These are phyloP conservation scores for Drosophila pectinifera DNA, from an alignment of 1,140 invertebrate genomes.

Conservation along the genomic window DNA sequence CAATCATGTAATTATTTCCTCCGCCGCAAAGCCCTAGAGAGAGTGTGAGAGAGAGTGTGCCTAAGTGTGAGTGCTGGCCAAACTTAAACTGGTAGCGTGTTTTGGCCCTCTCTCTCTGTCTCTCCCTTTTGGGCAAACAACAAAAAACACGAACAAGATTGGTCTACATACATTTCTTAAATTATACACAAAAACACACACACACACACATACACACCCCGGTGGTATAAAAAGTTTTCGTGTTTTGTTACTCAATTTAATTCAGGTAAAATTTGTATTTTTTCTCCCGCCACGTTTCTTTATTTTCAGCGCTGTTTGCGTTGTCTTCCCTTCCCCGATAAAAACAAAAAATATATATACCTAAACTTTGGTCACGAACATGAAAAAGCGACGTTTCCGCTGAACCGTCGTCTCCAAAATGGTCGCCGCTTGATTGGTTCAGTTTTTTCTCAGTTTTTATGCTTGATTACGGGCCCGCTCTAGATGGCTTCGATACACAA, in stretches of 20 bases:
- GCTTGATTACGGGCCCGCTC: constrained; percentile 24
- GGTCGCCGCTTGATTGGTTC: constrained; percentile 77
- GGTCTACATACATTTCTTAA: constrained; percentile 45
- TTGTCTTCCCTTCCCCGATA: constrained; percentile 24
- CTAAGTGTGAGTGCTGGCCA: constrained; percentile 17
- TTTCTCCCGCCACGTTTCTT: constrained; percentile 32
- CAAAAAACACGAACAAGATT: constrained; percentile 47
- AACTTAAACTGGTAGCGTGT: constrained; percentile 59
- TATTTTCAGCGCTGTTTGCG: constrained; percentile 33
- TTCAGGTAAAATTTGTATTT: constrained; percentile 77
- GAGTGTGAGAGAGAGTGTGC: constrained; percentile 16
- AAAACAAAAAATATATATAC: constrained; percentile 29
- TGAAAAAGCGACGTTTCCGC: constrained; percentile 80
- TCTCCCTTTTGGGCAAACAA: constrained; percentile 42
- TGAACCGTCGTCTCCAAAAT: constrained; percentile 72
- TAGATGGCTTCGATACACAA: constrained; percentile 50
- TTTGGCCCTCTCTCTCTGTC: constrained; percentile 37
- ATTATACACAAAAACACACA: constrained; percentile 35
- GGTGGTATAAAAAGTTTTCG: constrained; percentile 61
- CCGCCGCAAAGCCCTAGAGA: constrained; percentile 52
- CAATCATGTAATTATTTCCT: constrained; percentile 85
- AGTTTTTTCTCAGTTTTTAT: constrained; percentile 52
- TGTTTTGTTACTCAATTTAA: constrained; percentile 84
- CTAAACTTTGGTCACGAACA: constrained; percentile 81
- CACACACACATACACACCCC: constrained; percentile 1